phyloP scores from a whole-genome alignment of 2,888 invertebrate genomes.

The Tanytarsus gracilentus region DNA sequence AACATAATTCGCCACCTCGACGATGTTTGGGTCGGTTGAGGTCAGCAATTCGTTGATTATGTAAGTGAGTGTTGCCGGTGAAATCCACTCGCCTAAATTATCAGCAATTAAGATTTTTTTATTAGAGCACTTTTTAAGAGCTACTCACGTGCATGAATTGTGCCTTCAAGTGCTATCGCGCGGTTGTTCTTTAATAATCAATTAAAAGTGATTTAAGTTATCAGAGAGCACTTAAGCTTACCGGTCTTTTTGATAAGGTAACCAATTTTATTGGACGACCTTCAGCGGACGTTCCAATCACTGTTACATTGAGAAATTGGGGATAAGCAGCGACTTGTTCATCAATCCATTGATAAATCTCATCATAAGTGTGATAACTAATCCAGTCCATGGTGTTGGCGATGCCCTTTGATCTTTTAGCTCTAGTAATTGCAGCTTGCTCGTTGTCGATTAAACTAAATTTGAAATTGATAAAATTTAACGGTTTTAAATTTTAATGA shows the following conservation, averaged over 20 bases:
- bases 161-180: conserved; percentile 55
- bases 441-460: background rate
- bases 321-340: conserved; percentile 44
- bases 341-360: conserved; percentile 53
- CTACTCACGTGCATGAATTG: conserved; percentile 58
- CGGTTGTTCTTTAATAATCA: conserved; percentile 40
- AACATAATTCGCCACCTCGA: conserved; percentile 52
- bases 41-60: conserved; percentile 62
- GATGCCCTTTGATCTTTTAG: background rate
- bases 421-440: background rate
- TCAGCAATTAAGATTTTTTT: too few relatives aligned
- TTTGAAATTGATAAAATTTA: background rate
- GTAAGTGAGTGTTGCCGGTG: conserved; percentile 59
- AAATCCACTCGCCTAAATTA: too few relatives aligned
- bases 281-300: conserved; percentile 51
- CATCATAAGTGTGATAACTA: conserved; percentile 50
- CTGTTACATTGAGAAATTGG: conserved; percentile 44
- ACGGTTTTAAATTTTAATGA: background rate
- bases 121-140: too few relatives aligned
- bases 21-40: conserved; percentile 47
- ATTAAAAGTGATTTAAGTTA: background rate
- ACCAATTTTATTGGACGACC: conserved; percentile 52
- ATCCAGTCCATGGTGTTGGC: conserved; percentile 44
- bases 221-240: background rate
- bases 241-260: conserved; percentile 40